phyloP scores from a whole-genome alignment of 1,140 invertebrate genomes.

The Aphis craccivora region DNA sequence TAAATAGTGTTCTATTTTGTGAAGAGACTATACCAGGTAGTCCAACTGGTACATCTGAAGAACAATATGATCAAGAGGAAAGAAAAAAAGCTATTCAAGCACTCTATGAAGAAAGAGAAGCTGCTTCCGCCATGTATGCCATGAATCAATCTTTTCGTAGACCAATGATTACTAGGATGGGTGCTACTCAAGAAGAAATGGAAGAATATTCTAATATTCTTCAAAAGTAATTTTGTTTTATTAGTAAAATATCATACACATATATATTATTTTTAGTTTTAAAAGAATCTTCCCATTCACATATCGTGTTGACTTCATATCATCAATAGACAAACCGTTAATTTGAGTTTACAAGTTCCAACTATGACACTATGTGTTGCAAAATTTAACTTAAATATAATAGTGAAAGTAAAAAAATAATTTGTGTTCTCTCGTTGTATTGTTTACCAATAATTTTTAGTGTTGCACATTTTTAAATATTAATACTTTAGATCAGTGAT shows the following conservation, averaged over 20 bases:
- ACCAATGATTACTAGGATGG: constrained; percentile 2
- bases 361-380: neutral
- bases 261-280: neutral
- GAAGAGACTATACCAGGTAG: constrained; percentile 88
- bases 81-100: neutral
- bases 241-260: neutral
- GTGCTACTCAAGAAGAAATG: neutral
- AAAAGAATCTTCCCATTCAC: neutral
- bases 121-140: constrained; percentile 7
- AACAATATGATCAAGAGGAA: constrained; percentile 60
- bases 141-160: constrained; percentile 29
- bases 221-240: constrained; percentile 10
- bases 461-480: too few species aligned
- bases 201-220: neutral
- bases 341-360: neutral
- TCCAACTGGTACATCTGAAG: constrained; percentile 72
- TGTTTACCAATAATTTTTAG: too few species aligned
- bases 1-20: constrained; percentile 72
- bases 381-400: neutral
- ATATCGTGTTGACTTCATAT: neutral
- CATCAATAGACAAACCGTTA: too few species aligned
- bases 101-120: constrained; percentile 9
- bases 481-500: too few species aligned
- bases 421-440: neutral
- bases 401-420: neutral